Base-by-base conservation (phyloP, 2,888 invertebrate species). In the Ornithoptera priamus region DNA sequence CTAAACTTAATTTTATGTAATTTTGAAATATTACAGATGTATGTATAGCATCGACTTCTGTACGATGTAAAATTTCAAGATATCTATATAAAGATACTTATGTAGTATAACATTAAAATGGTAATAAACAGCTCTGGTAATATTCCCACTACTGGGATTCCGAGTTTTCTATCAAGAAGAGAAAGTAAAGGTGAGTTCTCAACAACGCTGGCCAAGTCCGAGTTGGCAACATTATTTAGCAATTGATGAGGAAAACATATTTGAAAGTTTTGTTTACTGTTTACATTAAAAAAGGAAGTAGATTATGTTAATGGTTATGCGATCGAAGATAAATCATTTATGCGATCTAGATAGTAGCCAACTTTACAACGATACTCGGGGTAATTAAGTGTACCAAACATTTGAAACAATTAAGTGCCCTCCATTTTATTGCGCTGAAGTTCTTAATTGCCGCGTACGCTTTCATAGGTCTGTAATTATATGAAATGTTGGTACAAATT, bases 371-470 rank as follows among this genome's bases (percentile, higher is more conserved):
- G n/a, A 65, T 66, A 59, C 20, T 10, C 20, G 56, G 56, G 58
- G 57, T 46, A 67, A 67, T 67, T 67, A 67, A 65, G 42, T 58
- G 62, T 22, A 36, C 58, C 62, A n/a, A 67, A 68, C 68, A 68
- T 68, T 68, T 68, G 62, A 68, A 65, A 69, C 22, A 69, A 65
- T 69, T 69, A 62, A 30, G 65, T 57, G 58, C 69, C 62, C 65
- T 69, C 57, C 62, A 62, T 69, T 65, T 69, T 69, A 69, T 69
- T 65, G 62, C 69, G 15, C 46, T 4, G 58, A 36, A 60, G 69
- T 18, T 65, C 58, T 58, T 65, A 65, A 69, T 69, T 62, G 65
- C 39, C n/a, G 65, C 69, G 18, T 42, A 20, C 39, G 42, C 65
- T 65, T 57, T 65, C 65, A 24, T 69, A 61, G 62, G 57, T 20